Evolutionary conservation across 2,797 vertebrate species (phyloP).

Genomic region (Gouania willdenowi): DNA sequence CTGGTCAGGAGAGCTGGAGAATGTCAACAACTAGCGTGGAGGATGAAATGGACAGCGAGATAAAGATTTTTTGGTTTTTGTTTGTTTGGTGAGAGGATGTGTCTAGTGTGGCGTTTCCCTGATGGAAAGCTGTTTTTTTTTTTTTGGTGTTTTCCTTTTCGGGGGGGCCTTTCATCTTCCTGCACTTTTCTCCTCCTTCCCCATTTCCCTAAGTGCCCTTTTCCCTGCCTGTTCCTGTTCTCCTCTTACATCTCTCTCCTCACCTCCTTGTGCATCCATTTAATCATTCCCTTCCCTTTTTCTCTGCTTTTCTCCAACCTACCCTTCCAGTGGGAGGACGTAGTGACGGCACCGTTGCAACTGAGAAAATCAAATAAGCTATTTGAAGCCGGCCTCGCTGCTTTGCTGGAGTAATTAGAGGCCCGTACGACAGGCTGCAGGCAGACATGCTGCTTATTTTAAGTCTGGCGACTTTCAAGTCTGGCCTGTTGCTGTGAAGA

Average conservation of each 20-base stretch:
- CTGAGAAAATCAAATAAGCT: constrained; percentile 43
- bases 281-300: constrained; percentile 22
- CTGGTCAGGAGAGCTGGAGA: constrained; percentile 46
- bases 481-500: constrained; percentile 79
- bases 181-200: constrained; percentile 10
- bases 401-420: constrained; percentile 31
- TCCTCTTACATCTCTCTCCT: constrained; percentile 17
- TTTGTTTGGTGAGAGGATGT: constrained; percentile 48
- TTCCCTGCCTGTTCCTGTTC: constrained; percentile 21
- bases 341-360: constrained; percentile 20
- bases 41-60: constrained; percentile 35
- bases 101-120: constrained; percentile 33
- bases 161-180: constrained; percentile 36
- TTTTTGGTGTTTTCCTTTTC: constrained; percentile 24
- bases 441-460: constrained; percentile 24
- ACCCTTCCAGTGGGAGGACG: constrained; percentile 27
- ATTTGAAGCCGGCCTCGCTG: constrained; percentile 45
- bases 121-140: constrained; percentile 7
- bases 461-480: constrained; percentile 47
- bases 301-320: constrained; percentile 11
- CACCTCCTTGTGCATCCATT: constrained; percentile 28
- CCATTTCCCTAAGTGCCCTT: constrained; percentile 15
- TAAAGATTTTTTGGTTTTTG: too few species aligned
- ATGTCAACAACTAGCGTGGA: constrained; percentile 57
- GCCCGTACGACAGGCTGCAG: constrained; percentile 28